phyloP scores from a whole-genome alignment of 2,797 vertebrate genomes.

The Hirundo rustica region DNA sequence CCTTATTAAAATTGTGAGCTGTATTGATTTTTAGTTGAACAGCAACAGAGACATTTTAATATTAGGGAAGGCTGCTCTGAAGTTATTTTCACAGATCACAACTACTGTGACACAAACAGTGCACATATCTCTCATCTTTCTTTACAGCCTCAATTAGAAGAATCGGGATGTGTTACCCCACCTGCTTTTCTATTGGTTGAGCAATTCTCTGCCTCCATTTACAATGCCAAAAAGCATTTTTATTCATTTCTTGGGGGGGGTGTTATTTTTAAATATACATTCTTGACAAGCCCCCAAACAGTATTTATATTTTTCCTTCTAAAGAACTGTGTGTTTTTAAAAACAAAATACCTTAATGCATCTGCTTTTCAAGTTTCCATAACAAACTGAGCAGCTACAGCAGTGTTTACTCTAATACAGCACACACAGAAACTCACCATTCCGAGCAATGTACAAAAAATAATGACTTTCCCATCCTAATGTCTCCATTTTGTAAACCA shows the following conservation, averaged over 20 bases:
- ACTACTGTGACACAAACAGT: conserved; percentile 56
- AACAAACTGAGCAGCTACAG: conserved; percentile 31
- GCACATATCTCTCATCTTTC: conserved; percentile 27
- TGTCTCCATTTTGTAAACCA: conserved; percentile 74
- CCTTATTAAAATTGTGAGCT: conserved; percentile 82
- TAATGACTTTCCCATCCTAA: conserved; percentile 65
- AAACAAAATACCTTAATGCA: conserved; percentile 47
- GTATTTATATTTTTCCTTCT: conserved; percentile 37
- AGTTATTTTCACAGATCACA: conserved; percentile 72
- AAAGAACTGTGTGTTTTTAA: conserved; percentile 17
- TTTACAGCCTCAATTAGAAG: conserved; percentile 60
- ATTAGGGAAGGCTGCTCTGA: conserved; percentile 66
- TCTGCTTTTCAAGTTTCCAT: conserved; percentile 40
- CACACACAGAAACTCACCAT: conserved; percentile 50
- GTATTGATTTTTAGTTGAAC: conserved; percentile 77
- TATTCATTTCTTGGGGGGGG: conserved; percentile 29
- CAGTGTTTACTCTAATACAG: conserved; percentile 44
- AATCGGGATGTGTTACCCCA: conserved; percentile 39
- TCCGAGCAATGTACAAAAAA: conserved; percentile 53
- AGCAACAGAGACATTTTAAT: conserved; percentile 71
- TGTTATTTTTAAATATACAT: conserved; percentile 26
- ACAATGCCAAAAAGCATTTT: conserved; percentile 42
- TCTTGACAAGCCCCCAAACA: conserved; percentile 24
- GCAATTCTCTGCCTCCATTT: conserved; percentile 21
- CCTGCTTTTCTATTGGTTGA: conserved; percentile 31